Conservation (phyloP, 2,888 invertebrate species). For the Metacarcinus magister region DNA sequence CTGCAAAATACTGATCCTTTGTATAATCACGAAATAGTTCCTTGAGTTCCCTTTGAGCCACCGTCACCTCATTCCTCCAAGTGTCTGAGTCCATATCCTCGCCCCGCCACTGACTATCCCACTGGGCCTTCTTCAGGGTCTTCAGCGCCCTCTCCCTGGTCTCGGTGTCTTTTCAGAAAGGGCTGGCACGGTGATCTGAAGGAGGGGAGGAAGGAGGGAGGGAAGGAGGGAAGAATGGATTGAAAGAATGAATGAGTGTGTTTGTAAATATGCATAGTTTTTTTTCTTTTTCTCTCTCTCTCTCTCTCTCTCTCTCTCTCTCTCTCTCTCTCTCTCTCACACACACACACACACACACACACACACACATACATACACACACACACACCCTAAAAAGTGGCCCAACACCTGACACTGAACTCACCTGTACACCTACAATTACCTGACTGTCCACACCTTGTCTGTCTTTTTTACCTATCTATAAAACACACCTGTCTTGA, state of each 20-base stretch:
- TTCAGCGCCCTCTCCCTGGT: background rate
- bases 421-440: background rate
- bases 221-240: background rate
- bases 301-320: conserved; percentile 45
- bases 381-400: background rate
- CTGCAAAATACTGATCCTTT: conserved; percentile 67
- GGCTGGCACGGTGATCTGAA: conserved; percentile 62
- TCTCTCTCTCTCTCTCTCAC: conserved; percentile 28
- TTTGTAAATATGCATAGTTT: background rate
- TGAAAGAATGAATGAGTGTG: background rate
- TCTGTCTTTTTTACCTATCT: background rate
- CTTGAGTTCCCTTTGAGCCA: conserved; percentile 47
- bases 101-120: background rate
- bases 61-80: conserved; percentile 55
- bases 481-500: background rate
- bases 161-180: conserved; percentile 9
- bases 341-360: too few relatives aligned
- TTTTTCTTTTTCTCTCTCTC: background rate
- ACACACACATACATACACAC: too few relatives aligned
- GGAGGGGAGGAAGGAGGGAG: background rate
- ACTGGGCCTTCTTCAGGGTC: conserved; percentile 17
- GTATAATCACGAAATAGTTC: conserved; percentile 60
- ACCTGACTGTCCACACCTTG: background rate
- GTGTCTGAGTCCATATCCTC: background rate
- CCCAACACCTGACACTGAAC: background rate